Base-by-base conservation (phyloP, 2,113 vertebrate species). In the Kobus ellipsiprymnus region DNA sequence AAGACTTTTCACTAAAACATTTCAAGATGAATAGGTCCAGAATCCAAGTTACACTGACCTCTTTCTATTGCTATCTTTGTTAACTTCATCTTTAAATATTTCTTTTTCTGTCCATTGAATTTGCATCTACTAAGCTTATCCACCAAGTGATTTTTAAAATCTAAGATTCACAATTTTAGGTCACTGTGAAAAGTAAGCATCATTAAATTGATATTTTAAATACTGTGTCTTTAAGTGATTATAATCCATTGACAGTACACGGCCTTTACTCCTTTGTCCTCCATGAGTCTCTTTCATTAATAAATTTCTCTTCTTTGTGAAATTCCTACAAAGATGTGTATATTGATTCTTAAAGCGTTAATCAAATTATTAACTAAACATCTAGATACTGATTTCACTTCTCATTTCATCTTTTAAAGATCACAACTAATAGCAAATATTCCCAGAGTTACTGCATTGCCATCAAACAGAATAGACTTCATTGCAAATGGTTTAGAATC, bases 391-490 rank as follows among this genome's bases (percentile, higher is more conserved):
- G 36, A 86, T 59, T 91, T 97, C 46, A 67, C 15, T 83, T 87
- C 29, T 84, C 7, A 3, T 57, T 83, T 84, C 3, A 57, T 40
- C 23, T 57, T 57, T 85, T 93, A 60, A 87, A 94, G 67, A 87
- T 93, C 44, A 94, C n/a, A 93, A 84, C 46, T 87, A 91, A 96
- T 91, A 91, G 50, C 60, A 86, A 90, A 88, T 44, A 52, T 81
- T 86, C 33, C 46, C 60, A 44, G 40, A 94, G 77, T 86, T 62
- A 54, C 78, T 94, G n/a, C 15, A 7, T 57, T 89, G 54, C 17
- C 16, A 1, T 74, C 60, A 91, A 36, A 17, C 64, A 12, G 60
- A 96, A 78, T n/a, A 93, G 91, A 96, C 91, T 93, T 95, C 78
- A 46, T 11, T 52, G 14, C 67, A 94, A 78, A 91, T 95, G 94